phyloP scores from a whole-genome alignment of 2,888 invertebrate species.

The Apotomis betuletana region DNA sequence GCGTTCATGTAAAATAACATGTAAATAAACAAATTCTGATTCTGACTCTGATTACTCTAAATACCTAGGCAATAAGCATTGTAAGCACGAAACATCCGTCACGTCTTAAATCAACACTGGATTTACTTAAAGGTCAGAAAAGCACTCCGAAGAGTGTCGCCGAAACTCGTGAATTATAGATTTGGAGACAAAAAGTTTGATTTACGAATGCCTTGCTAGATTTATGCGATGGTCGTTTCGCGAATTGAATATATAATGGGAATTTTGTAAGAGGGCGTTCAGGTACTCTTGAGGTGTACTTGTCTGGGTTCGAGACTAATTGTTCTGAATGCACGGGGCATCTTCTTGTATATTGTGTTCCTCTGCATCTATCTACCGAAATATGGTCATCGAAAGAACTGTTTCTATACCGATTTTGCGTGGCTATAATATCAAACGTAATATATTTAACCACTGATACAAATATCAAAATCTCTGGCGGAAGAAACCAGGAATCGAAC shows the following conservation, averaged over 20 bases:
- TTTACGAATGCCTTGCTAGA: slow-evolving; percentile 67
- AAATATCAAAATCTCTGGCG: too few species aligned
- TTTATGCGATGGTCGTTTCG: slow-evolving; percentile 69
- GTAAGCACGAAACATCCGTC: slow-evolving; percentile 26
- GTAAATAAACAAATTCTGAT: too few species aligned
- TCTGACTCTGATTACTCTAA: neutral
- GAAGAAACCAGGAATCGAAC: too few species aligned
- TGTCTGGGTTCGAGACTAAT: neutral
- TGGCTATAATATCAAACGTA: too few species aligned
- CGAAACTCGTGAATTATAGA: slow-evolving; percentile 67
- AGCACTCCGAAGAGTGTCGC: slow-evolving; percentile 49
- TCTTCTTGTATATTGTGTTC: neutral
- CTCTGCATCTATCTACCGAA: neutral
- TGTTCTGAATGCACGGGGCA: neutral
- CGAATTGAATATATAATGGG: slow-evolving; percentile 73
- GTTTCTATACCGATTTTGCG: neutral
- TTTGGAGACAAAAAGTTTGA: slow-evolving; percentile 74
- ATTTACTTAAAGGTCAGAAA: slow-evolving; percentile 38
- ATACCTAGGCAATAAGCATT: slow-evolving; percentile 4
- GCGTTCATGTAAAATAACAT: too few species aligned
- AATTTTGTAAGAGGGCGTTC: slow-evolving; percentile 35
- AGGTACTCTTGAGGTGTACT: slow-evolving; percentile 20
- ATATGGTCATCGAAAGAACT: neutral
- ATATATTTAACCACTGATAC: too few species aligned
- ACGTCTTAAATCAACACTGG: slow-evolving; percentile 34